Conservation (phyloP, 2,113 vertebrate genomes). For the Melanerpes formicivorus region DNA sequence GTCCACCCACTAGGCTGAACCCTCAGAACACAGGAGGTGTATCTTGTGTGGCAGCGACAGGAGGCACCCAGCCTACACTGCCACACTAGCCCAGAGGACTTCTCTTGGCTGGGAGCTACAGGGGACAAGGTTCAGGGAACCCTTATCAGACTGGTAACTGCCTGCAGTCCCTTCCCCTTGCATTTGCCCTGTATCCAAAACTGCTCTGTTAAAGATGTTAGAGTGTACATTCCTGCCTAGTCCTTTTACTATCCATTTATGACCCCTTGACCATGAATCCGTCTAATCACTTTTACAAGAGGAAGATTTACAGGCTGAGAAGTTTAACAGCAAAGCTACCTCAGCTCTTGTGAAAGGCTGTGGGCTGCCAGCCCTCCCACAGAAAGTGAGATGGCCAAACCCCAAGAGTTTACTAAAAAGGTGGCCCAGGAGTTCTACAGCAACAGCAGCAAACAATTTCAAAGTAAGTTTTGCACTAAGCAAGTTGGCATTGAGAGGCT, state of each 20-base stretch:
- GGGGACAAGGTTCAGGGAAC: neutral
- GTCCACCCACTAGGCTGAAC: no score
- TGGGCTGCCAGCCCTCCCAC: neutral
- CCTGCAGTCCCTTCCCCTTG: neutral
- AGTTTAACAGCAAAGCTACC: neutral
- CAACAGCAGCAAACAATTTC: neutral
- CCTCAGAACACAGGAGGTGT: no score
- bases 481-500: neutral
- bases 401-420: neutral
- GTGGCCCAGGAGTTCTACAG: neutral
- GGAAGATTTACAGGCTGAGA: neutral
- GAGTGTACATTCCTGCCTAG: neutral
- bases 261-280: neutral
- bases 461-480: neutral
- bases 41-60: no score
- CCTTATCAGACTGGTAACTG: neutral
- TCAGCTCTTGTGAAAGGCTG: neutral
- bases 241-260: neutral
- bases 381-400: fast-evolving
- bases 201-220: neutral
- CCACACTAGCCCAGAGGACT: neutral
- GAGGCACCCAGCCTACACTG: no score
- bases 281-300: neutral
- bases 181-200: neutral
- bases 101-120: neutral